Percentiles rank a stretch among this genome's conserved stretches.
These are phyloP conservation scores for Bucco capensis DNA, from an alignment of 2,113 vertebrate species.

Conservation along the genomic window DNA sequence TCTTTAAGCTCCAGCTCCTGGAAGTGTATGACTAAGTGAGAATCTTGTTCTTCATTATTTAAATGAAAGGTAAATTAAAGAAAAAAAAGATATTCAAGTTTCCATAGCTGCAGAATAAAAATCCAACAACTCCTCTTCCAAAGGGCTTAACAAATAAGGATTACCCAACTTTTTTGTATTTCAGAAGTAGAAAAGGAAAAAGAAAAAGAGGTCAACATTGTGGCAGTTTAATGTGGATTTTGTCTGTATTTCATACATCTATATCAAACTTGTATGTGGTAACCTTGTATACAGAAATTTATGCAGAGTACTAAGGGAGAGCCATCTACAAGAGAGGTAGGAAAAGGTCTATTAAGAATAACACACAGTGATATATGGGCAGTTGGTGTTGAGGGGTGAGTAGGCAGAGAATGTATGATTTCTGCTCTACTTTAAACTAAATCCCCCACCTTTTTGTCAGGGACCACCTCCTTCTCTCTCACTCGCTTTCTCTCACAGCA, in stretches of 20 bases:
- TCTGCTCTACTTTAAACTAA: slow-evolving; percentile 18
- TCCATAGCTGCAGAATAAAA: slow-evolving; percentile 44
- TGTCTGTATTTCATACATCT: neutral
- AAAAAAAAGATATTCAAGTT: neutral
- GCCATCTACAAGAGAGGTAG: neutral
- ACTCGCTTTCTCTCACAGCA: neutral
- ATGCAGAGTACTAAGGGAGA: neutral
- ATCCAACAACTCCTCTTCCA: neutral
- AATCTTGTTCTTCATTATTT: slow-evolving; percentile 40
- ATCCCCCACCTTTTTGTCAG: slow-evolving; percentile 44
- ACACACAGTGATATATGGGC: neutral
- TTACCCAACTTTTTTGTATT: neutral
- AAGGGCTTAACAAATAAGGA: neutral
- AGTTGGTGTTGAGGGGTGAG: slow-evolving; percentile 48
- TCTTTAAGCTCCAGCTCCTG: neutral
- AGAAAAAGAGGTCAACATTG: neutral
- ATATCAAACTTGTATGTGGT: neutral
- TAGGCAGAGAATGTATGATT: slow-evolving; percentile 41
- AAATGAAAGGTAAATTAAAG: slow-evolving; percentile 35
- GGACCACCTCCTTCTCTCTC: slow-evolving; percentile 13
- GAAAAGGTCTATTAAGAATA: slow-evolving; percentile 13
- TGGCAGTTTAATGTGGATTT: neutral
- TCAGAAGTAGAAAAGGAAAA: neutral
- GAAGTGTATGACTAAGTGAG: slow-evolving; percentile 32
- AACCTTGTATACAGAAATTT: neutral